These are phyloP conservation scores for Norana najaformis DNA, from an alignment of 2,888 invertebrate species.

Conservation along the genomic window DNA sequence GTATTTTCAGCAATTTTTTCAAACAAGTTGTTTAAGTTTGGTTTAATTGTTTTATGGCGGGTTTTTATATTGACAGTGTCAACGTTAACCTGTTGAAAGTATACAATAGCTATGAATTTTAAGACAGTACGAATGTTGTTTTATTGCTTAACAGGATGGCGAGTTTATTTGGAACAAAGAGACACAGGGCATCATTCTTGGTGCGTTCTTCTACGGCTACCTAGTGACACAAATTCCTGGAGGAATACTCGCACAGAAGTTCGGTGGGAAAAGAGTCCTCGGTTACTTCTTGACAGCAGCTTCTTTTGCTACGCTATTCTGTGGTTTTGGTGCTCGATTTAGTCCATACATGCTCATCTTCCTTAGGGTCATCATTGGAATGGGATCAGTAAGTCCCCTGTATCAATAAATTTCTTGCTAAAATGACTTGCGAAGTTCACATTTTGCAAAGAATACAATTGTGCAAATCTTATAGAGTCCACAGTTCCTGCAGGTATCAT, in stretches of 20 bases:
- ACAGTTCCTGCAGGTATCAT: no score
- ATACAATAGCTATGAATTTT: no score
- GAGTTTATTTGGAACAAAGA: constrained; percentile 56
- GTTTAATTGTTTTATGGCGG: no score
- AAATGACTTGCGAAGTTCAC: neutral
- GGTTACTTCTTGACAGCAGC: constrained; percentile 53
- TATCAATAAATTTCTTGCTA: no score
- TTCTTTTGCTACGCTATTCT: constrained; percentile 50
- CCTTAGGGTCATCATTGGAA: constrained; percentile 50
- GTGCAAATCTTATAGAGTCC: no score
- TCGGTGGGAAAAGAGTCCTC: constrained; percentile 76
- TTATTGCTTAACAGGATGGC: constrained; percentile 43
- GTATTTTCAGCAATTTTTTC: no score
- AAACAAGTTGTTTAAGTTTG: no score
- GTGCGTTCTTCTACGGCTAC: constrained; percentile 61
- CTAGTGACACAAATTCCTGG: constrained; percentile 59
- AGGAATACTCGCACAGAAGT: constrained; percentile 72
- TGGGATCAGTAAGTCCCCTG: neutral
- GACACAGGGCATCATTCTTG: constrained; percentile 56
- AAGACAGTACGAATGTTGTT: no score
- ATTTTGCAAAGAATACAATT: no score
- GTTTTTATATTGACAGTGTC: no score
- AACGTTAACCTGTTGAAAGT: no score
- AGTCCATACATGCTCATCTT: constrained; percentile 49
- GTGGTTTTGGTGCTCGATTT: constrained; percentile 51